Conservation (phyloP, 2,888 invertebrate genomes). For the Norana najaformis region DNA sequence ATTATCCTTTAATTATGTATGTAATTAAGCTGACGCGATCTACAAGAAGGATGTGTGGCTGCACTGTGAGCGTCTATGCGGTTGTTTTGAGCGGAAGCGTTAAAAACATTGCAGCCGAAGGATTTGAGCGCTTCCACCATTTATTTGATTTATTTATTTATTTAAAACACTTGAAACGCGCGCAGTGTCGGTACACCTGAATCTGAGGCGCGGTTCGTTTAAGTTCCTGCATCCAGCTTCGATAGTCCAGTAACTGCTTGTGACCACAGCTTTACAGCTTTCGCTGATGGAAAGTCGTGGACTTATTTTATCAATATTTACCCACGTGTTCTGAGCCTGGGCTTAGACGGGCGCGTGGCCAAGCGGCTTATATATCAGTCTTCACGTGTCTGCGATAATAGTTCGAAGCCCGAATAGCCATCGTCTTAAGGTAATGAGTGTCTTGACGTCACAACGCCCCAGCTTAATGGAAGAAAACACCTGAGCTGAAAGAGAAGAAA, state of each 20-base stretch:
- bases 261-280: too few species aligned
- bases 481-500: neutral
- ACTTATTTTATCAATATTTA: slow-evolving; percentile 2
- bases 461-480: too few species aligned
- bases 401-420: neutral
- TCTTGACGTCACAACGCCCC: too few species aligned
- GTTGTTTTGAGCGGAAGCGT: neutral
- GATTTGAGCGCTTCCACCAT: neutral
- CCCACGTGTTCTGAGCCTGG: neutral
- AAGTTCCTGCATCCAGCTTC: neutral
- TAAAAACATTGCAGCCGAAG: neutral
- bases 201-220: too few species aligned
- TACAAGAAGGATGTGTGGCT: neutral
- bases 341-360: neutral
- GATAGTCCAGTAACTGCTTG: too few species aligned
- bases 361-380: neutral
- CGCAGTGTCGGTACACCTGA: too few species aligned
- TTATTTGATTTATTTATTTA: too few species aligned
- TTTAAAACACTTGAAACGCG: too few species aligned
- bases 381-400: neutral
- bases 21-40: neutral
- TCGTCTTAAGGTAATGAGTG: neutral
- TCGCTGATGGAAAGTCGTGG: too few species aligned
- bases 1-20: neutral
- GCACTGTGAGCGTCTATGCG: neutral